Base-by-base conservation (phyloP, 2,797 vertebrate genomes). In the Oceanodroma leucorhoa region DNA sequence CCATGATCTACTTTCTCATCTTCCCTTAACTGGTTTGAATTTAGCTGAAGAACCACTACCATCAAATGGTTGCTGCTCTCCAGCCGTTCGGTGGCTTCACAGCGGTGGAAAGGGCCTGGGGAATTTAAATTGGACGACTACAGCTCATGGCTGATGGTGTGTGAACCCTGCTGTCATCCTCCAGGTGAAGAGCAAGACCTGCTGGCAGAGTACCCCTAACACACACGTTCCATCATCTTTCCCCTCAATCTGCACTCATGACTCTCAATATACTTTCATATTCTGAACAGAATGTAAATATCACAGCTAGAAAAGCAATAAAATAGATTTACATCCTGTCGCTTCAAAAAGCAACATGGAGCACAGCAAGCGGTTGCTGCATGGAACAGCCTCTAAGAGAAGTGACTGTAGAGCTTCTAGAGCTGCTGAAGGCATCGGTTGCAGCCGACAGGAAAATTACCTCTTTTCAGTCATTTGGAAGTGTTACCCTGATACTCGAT, bases 391-490 rank as follows among this genome's bases (percentile, higher is more conserved):
- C 4, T 10, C 18, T 3, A 17, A 75, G 53, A 46, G 53, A 89
- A 64, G 32, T 0, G 27, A 15, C 32, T 23, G 55, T 15, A 65
- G 22, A 83, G 60, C 48, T 80, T 9, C 85, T 19, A 9, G 40
- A 53, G 60, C 46, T 55, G 46, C 38, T 66, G 57, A 55, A 55
- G 53, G 45, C 30, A 46, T 1, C 5, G 2, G 23, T 1, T 50
- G 23, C 27, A 58, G 50, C 9, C 7, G 0, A 43, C 0, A 1
- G 45, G 41, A 22, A 71, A 64, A 65, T 8, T 2, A 3, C 6
- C 30, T 55, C 75, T 72, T 65, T n/a, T 13, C 41, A 60, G 23
- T 38, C 32, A 26, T 22, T 83, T 6, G 43, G 29, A 45, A 50
- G 23, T 0, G 7, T 15, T 15, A 57, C 7, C 15, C 15, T 40